These are phyloP conservation scores for Bovichtus diacanthus DNA, from an alignment of 2,797 vertebrate genomes.

Conservation along the genomic window DNA sequence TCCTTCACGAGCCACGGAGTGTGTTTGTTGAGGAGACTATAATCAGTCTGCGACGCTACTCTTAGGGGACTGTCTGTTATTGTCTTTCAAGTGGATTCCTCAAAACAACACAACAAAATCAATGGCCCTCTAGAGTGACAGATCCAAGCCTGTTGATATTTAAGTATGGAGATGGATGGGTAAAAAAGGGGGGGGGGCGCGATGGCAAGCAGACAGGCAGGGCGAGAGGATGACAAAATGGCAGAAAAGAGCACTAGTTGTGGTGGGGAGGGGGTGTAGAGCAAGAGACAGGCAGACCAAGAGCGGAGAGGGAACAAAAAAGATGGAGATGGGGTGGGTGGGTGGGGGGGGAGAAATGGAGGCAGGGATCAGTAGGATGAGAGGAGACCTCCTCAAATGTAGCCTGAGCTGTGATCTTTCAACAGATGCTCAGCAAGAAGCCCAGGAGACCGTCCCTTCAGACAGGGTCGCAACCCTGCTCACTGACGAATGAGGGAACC, in stretches of 20 bases:
- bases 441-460: constrained; percentile 78
- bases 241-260: constrained; percentile 45
- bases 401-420: constrained; percentile 82
- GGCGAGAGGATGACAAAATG: constrained; percentile 61
- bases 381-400: constrained; percentile 76
- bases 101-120: constrained; percentile 76
- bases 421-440: constrained; percentile 77
- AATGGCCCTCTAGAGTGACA: constrained; percentile 79
- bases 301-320: constrained; percentile 30
- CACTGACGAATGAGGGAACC: constrained; percentile 79
- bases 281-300: constrained; percentile 42
- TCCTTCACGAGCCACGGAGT: constrained; percentile 59
- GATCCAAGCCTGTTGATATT: constrained; percentile 75
- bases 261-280: constrained; percentile 35
- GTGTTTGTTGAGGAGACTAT: constrained; percentile 71
- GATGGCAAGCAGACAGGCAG: constrained; percentile 50
- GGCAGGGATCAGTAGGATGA: constrained; percentile 70
- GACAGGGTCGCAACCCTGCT: constrained; percentile 82
- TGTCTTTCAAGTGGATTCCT: constrained; percentile 81
- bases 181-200: constrained; percentile 30
- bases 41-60: constrained; percentile 70
- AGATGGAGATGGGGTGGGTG: constrained; percentile 27
- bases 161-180: constrained; percentile 72
- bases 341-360: constrained; percentile 13
- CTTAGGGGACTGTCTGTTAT: constrained; percentile 73